Percentiles rank a stretch among this genome's conserved stretches.
These are phyloP conservation scores for Acanthosepion esculentum DNA, from an alignment of 2,888 invertebrate genomes.

Conservation along the genomic window DNA sequence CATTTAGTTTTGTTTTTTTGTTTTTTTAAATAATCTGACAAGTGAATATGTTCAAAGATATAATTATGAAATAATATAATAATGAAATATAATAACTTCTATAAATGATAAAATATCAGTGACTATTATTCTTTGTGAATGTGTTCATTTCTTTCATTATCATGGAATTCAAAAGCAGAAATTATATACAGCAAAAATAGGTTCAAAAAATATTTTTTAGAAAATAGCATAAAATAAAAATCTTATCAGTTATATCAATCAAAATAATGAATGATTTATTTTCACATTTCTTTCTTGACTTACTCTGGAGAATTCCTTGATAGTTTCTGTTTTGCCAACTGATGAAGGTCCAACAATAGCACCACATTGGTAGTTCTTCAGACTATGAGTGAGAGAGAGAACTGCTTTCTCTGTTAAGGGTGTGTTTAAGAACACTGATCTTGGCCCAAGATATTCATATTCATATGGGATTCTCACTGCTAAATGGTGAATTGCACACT, in stretches of 20 bases:
- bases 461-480: constrained; percentile 69
- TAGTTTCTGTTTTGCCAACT: constrained; percentile 72
- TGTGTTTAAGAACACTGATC: constrained; percentile 61
- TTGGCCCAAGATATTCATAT: constrained; percentile 71
- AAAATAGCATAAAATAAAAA: neutral
- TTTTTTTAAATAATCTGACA: no score
- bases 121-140: no score
- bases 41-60: no score
- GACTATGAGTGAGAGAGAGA: constrained; percentile 69
- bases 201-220: neutral
- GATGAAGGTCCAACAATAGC: constrained; percentile 70
- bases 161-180: no score
- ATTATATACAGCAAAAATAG: no score
- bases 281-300: neutral
- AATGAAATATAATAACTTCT: no score
- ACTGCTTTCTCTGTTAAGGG: constrained; percentile 72
- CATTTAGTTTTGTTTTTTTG: no score
- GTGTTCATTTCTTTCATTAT: no score
- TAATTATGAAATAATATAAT: no score
- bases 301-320: constrained; percentile 71
- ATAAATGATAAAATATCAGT: no score
- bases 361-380: constrained; percentile 71
- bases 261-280: neutral
- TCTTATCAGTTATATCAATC: neutral
- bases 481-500: constrained; percentile 70